A percentile compares a stretch with the other conserved stretches of the same genome.
These are phyloP conservation scores for Camponotus floridanus DNA, from an alignment of 1,140 invertebrate genomes.

Conservation along the genomic window DNA sequence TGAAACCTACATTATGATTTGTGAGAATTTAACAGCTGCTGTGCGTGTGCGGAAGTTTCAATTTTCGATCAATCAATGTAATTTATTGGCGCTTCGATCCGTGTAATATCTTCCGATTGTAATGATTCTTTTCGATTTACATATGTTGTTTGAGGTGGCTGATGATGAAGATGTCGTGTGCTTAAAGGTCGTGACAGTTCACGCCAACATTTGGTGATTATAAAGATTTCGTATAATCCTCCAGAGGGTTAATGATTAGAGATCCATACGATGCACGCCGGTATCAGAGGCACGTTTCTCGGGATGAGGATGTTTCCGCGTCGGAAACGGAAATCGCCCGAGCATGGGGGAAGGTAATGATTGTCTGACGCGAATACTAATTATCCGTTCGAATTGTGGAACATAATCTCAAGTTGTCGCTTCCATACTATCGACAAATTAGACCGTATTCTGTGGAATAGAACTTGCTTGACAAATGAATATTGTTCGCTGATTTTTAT, in stretches of 20 bases:
- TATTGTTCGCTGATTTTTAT: neutral
- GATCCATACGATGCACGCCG: conserved; percentile 78
- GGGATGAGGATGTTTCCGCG: conserved; percentile 66
- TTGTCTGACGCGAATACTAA: conserved; percentile 38
- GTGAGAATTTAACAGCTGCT: neutral
- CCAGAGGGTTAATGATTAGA: neutral
- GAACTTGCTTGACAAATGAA: neutral
- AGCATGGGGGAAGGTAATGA: conserved; percentile 83
- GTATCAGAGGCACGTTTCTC: conserved; percentile 81
- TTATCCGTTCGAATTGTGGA: neutral
- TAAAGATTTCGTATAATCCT: neutral
- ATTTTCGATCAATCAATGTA: neutral
- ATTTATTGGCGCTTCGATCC: neutral
- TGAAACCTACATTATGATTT: conserved; percentile 28
- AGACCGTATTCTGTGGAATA: neutral
- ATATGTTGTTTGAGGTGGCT: neutral
- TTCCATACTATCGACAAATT: neutral
- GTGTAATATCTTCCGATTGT: neutral
- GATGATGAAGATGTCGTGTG: conserved; percentile 21
- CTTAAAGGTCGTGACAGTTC: neutral
- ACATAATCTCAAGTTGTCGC: neutral
- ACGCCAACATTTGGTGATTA: neutral
- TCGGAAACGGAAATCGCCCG: conserved; percentile 64
- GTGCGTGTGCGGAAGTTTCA: neutral
- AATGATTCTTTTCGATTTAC: conserved; percentile 2